These are phyloP conservation scores for Tetragonula clypearis DNA, from an alignment of 1,140 invertebrate species.

Conservation along the genomic window DNA sequence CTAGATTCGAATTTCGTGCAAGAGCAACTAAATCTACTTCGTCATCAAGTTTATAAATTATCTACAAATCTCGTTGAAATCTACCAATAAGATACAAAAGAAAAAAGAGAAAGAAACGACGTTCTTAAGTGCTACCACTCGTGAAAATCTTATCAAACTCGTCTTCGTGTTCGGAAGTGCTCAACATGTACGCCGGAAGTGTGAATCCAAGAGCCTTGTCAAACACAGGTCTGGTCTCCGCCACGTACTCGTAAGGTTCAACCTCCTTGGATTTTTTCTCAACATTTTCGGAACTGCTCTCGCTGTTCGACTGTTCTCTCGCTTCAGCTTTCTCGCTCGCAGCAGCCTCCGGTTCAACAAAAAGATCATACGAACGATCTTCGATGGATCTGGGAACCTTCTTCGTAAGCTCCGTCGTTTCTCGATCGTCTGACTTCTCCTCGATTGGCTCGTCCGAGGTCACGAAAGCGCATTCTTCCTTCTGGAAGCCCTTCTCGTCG, in stretches of 20 bases:
- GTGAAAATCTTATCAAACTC: slow-evolving; percentile 84
- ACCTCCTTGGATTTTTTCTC: slow-evolving; percentile 55
- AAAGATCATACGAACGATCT: background rate
- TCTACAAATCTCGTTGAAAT: slow-evolving; percentile 11
- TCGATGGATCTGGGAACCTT: slow-evolving; percentile 27
- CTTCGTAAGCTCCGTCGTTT: slow-evolving; percentile 40
- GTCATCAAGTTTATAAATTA: background rate
- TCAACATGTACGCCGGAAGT: slow-evolving; percentile 86
- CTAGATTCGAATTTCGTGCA: background rate
- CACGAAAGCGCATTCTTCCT: slow-evolving; percentile 90
- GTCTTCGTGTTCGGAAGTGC: slow-evolving; percentile 85
- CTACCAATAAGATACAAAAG: background rate
- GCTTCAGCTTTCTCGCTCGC: slow-evolving; percentile 57
- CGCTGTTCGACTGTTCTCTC: slow-evolving; percentile 16
- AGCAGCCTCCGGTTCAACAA: slow-evolving; percentile 54
- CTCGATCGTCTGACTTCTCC: slow-evolving; percentile 15
- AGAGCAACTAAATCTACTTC: background rate
- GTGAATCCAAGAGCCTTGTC: slow-evolving; percentile 84
- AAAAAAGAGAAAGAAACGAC: background rate
- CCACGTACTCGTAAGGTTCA: slow-evolving; percentile 80
- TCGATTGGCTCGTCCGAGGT: slow-evolving; percentile 73
- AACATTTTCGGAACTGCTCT: slow-evolving; percentile 39
- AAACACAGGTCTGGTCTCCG: slow-evolving; percentile 85
- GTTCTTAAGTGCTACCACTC: background rate
- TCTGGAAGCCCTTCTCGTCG: slow-evolving; percentile 85